Percentiles rank a stretch among this genome's conserved stretches.
Conservation (phyloP, 2,888 invertebrate genomes). For the Metacarcinus magister region DNA sequence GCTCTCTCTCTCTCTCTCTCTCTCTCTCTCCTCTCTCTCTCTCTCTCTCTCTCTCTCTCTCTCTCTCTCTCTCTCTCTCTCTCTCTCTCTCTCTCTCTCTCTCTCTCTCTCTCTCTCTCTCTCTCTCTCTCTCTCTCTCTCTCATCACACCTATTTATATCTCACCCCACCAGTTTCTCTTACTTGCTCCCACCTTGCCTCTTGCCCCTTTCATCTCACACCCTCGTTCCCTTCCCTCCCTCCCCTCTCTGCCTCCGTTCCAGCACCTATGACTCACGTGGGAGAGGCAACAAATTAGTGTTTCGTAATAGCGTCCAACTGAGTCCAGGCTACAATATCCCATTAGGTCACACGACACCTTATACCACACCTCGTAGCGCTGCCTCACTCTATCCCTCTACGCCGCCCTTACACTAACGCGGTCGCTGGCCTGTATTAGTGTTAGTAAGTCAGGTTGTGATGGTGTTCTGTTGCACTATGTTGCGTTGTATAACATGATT, state of each 20-base stretch:
- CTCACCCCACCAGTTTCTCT: not conserved
- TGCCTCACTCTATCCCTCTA: too few species aligned
- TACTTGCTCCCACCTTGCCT: not conserved
- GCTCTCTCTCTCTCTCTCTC: not conserved
- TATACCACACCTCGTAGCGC: too few species aligned
- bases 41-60: constrained; percentile 12
- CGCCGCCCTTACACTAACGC: too few species aligned
- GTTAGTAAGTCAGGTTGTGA: too few species aligned
- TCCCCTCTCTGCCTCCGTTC: not conserved
- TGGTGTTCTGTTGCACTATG: too few species aligned
- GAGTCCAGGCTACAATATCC: not conserved
- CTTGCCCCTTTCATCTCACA: not conserved
- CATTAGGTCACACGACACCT: not conserved
- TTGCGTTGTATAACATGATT: too few species aligned
- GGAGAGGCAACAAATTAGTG: not conserved
- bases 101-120: too few species aligned
- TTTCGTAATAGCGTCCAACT: not conserved
- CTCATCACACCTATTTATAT: not conserved
- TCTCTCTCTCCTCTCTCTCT: constrained; percentile 36
- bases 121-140: not conserved
- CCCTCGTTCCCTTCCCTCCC: not conserved
- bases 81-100: too few species aligned
- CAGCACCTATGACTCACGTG: not conserved
- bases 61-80: not conserved
- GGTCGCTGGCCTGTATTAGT: too few species aligned